Percentiles rank a stretch among this genome's conserved stretches.
These are phyloP conservation scores for Hypsibius dujardini DNA, from an alignment of 1,140 invertebrate species.

Conservation along the genomic window DNA sequence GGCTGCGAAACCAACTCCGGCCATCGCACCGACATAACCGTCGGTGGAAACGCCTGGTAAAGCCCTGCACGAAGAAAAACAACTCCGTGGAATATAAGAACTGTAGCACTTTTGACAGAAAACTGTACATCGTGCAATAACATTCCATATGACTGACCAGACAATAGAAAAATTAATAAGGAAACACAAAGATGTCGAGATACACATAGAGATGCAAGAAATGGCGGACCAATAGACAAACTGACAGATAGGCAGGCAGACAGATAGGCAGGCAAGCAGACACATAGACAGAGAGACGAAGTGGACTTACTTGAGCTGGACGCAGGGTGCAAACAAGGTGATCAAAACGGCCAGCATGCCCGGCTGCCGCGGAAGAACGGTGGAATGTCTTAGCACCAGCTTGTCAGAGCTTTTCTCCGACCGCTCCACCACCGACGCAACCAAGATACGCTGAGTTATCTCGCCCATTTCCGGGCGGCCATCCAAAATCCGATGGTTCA, in stretches of 20 bases:
- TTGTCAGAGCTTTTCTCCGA: neutral
- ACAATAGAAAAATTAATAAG: no score
- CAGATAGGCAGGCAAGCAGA: neutral
- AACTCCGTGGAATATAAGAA: neutral
- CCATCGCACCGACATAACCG: neutral
- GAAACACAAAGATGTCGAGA: no score
- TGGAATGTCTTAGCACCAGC: neutral
- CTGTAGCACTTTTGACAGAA: neutral
- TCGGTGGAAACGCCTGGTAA: neutral
- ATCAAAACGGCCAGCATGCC: neutral
- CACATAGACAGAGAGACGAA: neutral
- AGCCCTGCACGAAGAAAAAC: neutral
- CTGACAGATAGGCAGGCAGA: neutral
- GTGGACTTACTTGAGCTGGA: neutral
- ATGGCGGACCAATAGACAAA: no score
- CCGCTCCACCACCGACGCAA: neutral
- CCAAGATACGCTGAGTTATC: neutral
- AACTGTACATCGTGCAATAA: neutral
- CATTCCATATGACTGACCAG: neutral
- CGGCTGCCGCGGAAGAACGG: slow-evolving; percentile 2
- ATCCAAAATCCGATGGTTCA: neutral
- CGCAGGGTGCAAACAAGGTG: slow-evolving; percentile 2
- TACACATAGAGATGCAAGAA: no score
- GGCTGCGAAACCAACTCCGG: neutral
- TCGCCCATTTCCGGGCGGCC: neutral